Base-by-base conservation (phyloP, 2,888 invertebrate genomes). In the Cryptus viduatorius region DNA sequence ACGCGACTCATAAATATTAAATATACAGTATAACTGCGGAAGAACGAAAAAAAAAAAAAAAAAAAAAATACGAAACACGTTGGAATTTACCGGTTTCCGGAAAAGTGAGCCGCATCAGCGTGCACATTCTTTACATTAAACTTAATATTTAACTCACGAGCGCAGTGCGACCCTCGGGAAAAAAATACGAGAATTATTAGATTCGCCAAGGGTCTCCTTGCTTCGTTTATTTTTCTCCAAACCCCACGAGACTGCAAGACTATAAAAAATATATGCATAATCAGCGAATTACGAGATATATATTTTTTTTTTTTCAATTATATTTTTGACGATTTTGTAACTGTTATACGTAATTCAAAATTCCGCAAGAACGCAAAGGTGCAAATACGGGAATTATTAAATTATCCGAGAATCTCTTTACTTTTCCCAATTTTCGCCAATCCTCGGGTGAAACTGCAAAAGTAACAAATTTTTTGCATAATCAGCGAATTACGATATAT, bases 1-100 rank as follows among this genome's bases (percentile, higher is more conserved):
- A 73, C 59, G 72, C 59, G 59, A 61, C 59, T 61, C 59, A 59
- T 59, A 59, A 59, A 59, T 59, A 59, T 59, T 59, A 59, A 59
- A 29, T 59, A 59, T 59, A 59, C 59, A 29, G 29, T n/a, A 59
- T 31, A n/a, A 24, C 5, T 24, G 31, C 59, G 59, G 4, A 14
- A 29, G 31, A 31, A n/a, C 3, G 29, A 3, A 31, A 29, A 4
- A 14, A 14, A 1, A 24, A 8, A 24, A 8, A 10, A 14, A 14
- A 29, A 19, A 19, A 53, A 53, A 12, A 50, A 12, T 16, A 5
- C n/a, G 5, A 5, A 16, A 56, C 37, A 24, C 56, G 56, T 59
- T 24, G 24, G 29, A 59, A 59, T 59, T 59, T 59, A 59, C 59
- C 59, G 29, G 59, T 59, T 59, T 59, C 59, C 59, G 59, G 59